phyloP scores from a whole-genome alignment of 1,140 invertebrate species.

The Bombus confusus region DNA sequence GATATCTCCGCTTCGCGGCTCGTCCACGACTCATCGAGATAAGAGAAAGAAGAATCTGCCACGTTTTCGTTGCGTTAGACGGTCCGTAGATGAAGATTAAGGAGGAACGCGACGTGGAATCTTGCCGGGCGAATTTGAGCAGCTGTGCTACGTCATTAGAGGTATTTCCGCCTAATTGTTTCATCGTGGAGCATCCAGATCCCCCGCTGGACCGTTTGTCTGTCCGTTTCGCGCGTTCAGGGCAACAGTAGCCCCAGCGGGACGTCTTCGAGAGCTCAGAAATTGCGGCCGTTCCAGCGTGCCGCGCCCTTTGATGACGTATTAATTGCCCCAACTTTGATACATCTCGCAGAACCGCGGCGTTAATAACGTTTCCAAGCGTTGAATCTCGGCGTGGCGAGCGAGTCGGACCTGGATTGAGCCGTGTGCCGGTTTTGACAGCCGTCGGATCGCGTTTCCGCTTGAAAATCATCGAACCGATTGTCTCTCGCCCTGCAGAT shows the following conservation, averaged over 20 bases:
- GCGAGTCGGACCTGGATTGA: background rate
- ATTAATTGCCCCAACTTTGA: conserved; percentile 67
- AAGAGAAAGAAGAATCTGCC: background rate
- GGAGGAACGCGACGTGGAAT: conserved; percentile 51
- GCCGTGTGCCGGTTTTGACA: background rate
- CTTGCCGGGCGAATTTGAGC: conserved; percentile 60
- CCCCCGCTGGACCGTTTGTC: background rate
- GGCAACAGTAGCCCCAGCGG: background rate
- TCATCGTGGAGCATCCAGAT: conserved; percentile 47
- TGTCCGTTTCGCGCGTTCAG: background rate
- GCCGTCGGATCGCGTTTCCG: background rate
- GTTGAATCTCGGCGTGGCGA: conserved; percentile 2
- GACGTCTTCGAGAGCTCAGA: conserved; percentile 56
- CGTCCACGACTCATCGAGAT: background rate
- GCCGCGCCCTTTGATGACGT: conserved; percentile 61
- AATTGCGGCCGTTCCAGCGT: conserved; percentile 61
- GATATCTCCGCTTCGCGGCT: no score
- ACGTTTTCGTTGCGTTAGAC: background rate
- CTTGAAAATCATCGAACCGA: background rate
- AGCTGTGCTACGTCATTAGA: conserved; percentile 66
- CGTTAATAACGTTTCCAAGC: conserved; percentile 38
- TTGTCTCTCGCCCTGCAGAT: background rate
- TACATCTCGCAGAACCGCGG: conserved; percentile 30
- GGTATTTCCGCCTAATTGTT: conserved; percentile 68
- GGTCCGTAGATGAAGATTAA: conserved; percentile 35